Conservation (phyloP, 2,888 invertebrate species). For the Galerucella nymphaeae region DNA sequence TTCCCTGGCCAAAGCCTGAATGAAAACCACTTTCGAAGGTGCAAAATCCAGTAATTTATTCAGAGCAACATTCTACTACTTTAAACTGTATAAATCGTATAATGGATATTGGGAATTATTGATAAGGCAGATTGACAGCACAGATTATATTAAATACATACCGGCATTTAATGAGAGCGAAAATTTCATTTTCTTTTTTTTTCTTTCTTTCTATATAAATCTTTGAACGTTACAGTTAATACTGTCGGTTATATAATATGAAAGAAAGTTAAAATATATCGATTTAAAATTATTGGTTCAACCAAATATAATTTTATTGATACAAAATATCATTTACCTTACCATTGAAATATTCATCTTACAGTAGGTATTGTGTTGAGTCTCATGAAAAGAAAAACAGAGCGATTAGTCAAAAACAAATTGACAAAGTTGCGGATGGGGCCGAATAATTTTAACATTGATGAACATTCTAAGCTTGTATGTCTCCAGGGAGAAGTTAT, state of each 20-base stretch:
- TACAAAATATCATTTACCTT: neutral
- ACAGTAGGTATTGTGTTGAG: no score
- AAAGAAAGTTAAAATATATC: neutral
- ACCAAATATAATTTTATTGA: neutral
- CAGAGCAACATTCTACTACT: constrained; percentile 43
- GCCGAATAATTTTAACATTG: no score
- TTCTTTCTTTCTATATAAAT: neutral
- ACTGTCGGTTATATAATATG: neutral
- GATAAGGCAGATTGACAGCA: constrained; percentile 35
- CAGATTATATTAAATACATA: constrained; percentile 16
- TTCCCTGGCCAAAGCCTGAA: constrained; percentile 44
- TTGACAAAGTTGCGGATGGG: no score
- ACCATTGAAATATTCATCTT: no score
- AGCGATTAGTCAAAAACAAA: no score
- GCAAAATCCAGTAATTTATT: constrained; percentile 48
- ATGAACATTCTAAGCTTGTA: no score
- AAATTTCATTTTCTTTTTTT: constrained; percentile 22
- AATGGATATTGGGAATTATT: constrained; percentile 38
- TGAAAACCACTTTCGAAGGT: constrained; percentile 50
- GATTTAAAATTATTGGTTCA: no score
- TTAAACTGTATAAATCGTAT: constrained; percentile 37
- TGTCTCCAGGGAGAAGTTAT: no score
- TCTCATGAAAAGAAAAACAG: no score
- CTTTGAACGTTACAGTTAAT: neutral
- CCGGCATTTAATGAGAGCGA: constrained; percentile 37